Conservation (phyloP, 1,140 invertebrate genomes). For the Polyergus mexicanus region DNA sequence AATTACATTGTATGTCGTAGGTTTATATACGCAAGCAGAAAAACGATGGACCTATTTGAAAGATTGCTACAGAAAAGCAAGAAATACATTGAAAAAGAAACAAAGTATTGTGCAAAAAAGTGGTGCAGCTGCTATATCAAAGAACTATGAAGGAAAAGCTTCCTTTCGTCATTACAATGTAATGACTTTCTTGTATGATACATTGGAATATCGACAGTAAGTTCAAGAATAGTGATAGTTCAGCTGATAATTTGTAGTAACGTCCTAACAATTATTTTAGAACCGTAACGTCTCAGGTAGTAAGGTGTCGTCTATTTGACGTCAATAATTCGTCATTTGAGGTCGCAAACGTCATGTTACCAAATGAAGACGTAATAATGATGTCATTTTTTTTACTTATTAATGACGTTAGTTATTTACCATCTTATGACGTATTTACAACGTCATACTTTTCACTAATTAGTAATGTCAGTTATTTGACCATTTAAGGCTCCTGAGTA, state of each 20-base stretch:
- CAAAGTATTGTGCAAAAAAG: slow-evolving; percentile 8
- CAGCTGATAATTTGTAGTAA: neutral
- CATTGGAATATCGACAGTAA: slow-evolving; percentile 3
- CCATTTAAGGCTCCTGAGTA: no score
- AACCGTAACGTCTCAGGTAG: neutral
- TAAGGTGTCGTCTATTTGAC: no score
- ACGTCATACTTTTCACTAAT: no score
- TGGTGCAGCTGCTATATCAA: neutral
- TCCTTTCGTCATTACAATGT: neutral
- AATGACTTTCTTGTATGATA: neutral
- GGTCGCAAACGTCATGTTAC: no score
- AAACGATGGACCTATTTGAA: neutral
- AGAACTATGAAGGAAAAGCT: neutral
- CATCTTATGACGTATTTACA: no score
- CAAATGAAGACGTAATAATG: no score
- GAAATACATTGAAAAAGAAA: neutral
- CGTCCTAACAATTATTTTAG: neutral
- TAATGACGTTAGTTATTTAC: no score
- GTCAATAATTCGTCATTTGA: no score
- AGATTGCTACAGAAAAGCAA: slow-evolving; percentile 4
- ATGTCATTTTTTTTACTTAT: no score
- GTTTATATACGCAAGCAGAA: slow-evolving; percentile 4
- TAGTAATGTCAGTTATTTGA: no score
- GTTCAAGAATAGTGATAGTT: neutral
- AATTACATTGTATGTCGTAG: neutral